phyloP scores from a whole-genome alignment of 1,140 invertebrate species.

The Drosophila parvula region DNA sequence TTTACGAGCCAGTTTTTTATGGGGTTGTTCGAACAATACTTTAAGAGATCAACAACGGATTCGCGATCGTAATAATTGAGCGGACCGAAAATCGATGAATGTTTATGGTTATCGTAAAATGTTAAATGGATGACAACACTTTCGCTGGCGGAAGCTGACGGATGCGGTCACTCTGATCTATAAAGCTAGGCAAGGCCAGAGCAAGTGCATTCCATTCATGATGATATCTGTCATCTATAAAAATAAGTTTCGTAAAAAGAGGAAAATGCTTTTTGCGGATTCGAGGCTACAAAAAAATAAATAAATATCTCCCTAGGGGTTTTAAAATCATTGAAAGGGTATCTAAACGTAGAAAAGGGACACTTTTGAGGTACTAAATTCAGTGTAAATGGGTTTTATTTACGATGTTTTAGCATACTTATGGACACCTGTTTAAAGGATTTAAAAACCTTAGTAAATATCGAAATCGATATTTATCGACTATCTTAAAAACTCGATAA shows the following conservation, averaged over 20 bases:
- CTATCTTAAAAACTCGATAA: too few relatives aligned
- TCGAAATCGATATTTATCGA: too few relatives aligned
- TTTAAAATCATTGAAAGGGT: too few relatives aligned
- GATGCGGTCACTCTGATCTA: not conserved
- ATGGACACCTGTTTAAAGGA: too few relatives aligned
- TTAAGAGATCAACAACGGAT: slow-evolving; percentile 36
- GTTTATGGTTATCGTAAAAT: slow-evolving; percentile 35
- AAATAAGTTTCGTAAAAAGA: slow-evolving; percentile 4
- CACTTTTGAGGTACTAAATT: too few relatives aligned
- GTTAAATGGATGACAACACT: slow-evolving; percentile 22
- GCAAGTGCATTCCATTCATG: slow-evolving; percentile 30
- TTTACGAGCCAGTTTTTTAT: slow-evolving; percentile 64
- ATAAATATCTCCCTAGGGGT: too few relatives aligned
- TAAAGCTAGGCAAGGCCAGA: not conserved
- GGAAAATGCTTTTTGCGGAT: too few relatives aligned
- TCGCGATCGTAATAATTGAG: slow-evolving; percentile 33
- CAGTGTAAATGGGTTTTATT: too few relatives aligned
- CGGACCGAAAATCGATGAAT: slow-evolving; percentile 4
- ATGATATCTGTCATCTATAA: slow-evolving; percentile 9
- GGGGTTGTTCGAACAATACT: slow-evolving; percentile 49
- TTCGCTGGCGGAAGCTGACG: slow-evolving; percentile 15
- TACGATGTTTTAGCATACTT: too few relatives aligned
- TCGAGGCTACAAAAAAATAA: not conserved
- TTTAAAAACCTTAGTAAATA: too few relatives aligned
- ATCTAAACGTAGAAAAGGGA: too few relatives aligned